Evolutionary conservation across 2,888 invertebrate species (phyloP), one percentile per base, ranked within the genome.

Genomic region (Dascillus cervinus): DNA sequence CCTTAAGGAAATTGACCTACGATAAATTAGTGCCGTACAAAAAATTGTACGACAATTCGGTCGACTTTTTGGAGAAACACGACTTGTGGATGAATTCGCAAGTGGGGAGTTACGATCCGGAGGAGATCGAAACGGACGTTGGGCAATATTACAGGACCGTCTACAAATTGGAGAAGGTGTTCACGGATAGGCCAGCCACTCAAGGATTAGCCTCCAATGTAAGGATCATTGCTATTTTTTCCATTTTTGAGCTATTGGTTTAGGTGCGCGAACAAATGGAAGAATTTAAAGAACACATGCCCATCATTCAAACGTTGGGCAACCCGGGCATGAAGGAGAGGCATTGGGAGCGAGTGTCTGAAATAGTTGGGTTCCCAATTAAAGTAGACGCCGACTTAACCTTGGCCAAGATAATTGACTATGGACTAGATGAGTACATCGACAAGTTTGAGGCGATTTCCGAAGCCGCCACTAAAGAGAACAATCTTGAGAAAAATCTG

Each of bases 391-490:
- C 83, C 0, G 81, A 82, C 13, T 69, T 89, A 43, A 86, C 89
- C 0, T 67, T 96, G 15, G 82, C 78, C 30, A 88, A 88, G 64
- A 82, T 94, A 4, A 82, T 89, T 26, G 94, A 94, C 56, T 88
- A 90, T 60, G 87, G 89, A 26, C 68, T 96, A 22, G 86, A 82
- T 22, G 88, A 92, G 39, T 92, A 86, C 57, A 81, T 90, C 13
- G 71, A 84, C 0, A 88, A 86, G 63, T 95, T 96, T 60, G 94
- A 94, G 62, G 64, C 71, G 1, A 92, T 96, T 49, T 90, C 92
- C 3, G 94, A 95, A 60, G 84, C 94, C 1, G 96, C 96, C 0
- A 91, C 92, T 2, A 96, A 95, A 62, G 95, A 96, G 64, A 92
- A 86, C 58, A 89, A 87, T 55, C 70, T 96, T 25, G 96, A 96